phyloP scores from a whole-genome alignment of 2,797 vertebrate species.

The Cottoperca gobio region DNA sequence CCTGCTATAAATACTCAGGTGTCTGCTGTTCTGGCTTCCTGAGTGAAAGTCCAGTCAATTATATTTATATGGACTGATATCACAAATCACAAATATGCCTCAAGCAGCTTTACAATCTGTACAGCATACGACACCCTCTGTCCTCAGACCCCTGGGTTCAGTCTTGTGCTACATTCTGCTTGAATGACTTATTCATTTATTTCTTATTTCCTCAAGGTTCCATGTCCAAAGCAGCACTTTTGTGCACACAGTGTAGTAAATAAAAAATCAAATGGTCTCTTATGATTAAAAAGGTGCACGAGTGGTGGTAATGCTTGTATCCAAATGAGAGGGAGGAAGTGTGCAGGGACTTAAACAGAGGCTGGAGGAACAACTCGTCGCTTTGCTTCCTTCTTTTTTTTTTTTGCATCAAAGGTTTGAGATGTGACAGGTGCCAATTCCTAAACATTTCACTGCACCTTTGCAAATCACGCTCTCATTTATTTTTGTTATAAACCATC shows the following conservation, averaged over 20 bases:
- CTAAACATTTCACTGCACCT: no score
- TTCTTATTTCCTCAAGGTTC: background rate
- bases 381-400: background rate
- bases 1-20: background rate
- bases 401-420: background rate
- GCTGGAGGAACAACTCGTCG: background rate
- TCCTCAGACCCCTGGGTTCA: background rate
- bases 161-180: background rate
- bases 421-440: background rate
- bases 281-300: background rate
- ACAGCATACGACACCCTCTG: background rate
- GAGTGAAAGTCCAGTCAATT: background rate
- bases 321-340: background rate
- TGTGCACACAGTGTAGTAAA: background rate
- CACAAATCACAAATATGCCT: background rate
- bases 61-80: background rate
- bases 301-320: background rate
- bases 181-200: slow-evolving; percentile 10
- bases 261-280: background rate
- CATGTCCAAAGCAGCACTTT: slow-evolving; percentile 7
- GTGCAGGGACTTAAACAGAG: background rate
- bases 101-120: background rate
- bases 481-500: no score
- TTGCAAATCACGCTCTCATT: background rate
- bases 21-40: background rate